Evolutionary conservation across 2,888 invertebrate species (phyloP), one percentile per base, ranked within the genome.

Genomic region (Cotesia congregata): DNA sequence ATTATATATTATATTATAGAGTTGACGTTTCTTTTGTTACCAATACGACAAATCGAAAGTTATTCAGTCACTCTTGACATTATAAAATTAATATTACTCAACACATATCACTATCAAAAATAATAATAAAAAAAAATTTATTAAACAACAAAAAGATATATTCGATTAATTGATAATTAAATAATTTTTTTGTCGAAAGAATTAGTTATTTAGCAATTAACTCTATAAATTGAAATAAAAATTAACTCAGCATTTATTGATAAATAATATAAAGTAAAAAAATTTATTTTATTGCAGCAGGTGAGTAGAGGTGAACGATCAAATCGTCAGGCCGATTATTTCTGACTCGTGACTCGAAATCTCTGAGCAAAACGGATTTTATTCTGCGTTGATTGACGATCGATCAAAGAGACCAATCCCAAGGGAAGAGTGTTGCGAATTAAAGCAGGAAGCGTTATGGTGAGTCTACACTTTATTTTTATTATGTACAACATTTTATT

Each of bases 11-110:
- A 50, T 50, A 12, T 50, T 50, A 12, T 9, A 50, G 50, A 50
- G 50, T 50, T 30, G 60, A 50, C 20, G 60, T 40, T 38, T 72
- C 71, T 72, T 72, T 72, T 72, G 71, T 72, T 72, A 72, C 61
- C 39, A 61, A 39, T 39, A 72, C 39, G 71, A 72, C 71, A 62
- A 72, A 72, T 72, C 71, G 71, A 72, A 72, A 72, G 71, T 72
- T 62, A 60, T 72, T 72, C 39, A 62, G 39, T 72, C 39, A 62
- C 62, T 73, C 67, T 79, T 61, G 64, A 77, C 74, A 77, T 80
- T 76, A 78, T 78, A 77, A 77, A 78, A 79, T 69, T 77, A 70
- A 75, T 67, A 62, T 75, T 70, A 74, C 72, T 76, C 72, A 74
- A 74, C 72, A 75, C 75, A 68, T 65, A 38, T 41, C 41, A 17